A percentile compares a stretch with the other conserved stretches of the same genome.
Conservation (phyloP, 1,140 invertebrate genomes). For the Agrilus planipennis region DNA sequence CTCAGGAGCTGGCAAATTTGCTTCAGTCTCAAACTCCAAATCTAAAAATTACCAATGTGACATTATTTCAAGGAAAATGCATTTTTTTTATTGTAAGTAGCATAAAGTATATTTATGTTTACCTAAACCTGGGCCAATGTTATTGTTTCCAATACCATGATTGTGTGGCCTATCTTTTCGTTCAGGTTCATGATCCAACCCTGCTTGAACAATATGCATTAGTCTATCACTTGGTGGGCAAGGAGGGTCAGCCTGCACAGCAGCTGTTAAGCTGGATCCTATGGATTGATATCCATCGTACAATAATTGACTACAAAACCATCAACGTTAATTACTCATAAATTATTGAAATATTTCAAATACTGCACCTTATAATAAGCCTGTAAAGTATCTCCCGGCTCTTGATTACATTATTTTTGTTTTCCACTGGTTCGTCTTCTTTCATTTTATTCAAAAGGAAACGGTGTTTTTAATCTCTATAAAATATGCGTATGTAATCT, state of each 20-base stretch:
- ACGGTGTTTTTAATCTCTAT: no score
- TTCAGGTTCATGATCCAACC: conserved; percentile 76
- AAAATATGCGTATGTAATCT: no score
- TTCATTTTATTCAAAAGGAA: conserved; percentile 16
- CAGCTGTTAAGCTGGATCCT: conserved; percentile 67
- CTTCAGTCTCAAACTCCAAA: conserved; percentile 94
- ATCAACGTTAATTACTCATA: conserved; percentile 10
- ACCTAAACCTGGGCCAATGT: conserved; percentile 71
- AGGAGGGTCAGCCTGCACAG: conserved; percentile 77
- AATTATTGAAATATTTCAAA: conserved; percentile 12
- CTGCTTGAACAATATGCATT: conserved; percentile 73
- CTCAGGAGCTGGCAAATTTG: conserved; percentile 77
- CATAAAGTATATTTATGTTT: conserved; percentile 12
- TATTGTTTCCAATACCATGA: conserved; percentile 49
- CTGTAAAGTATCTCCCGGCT: conserved; percentile 71
- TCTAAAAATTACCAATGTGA: conserved; percentile 41
- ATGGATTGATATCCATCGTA: conserved; percentile 89
- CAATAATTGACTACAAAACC: conserved; percentile 64
- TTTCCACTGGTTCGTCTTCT: conserved; percentile 44
- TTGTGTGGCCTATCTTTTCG: conserved; percentile 49
- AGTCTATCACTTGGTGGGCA: conserved; percentile 90
- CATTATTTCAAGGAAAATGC: conserved; percentile 2
- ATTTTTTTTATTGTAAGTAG: conserved; percentile 13
- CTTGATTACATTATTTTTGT: conserved; percentile 65
- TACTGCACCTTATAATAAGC: conserved; percentile 84